Conservation (phyloP, 1,140 invertebrate species). For the Drosophila kohkoa region DNA sequence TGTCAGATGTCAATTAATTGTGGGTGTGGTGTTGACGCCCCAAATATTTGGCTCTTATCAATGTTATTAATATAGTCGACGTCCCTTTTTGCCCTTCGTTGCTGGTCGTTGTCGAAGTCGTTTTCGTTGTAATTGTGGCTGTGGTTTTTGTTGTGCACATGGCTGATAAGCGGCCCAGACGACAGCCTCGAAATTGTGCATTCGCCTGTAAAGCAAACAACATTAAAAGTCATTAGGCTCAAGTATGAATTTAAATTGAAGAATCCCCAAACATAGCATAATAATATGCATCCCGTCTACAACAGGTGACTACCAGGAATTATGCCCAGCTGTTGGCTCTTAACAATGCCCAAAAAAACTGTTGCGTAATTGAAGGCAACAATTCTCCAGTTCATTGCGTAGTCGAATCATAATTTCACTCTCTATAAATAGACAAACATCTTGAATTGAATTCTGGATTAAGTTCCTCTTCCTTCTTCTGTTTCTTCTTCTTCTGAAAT, state of each 20-base stretch:
- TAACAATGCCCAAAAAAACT: constrained; percentile 2
- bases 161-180: constrained; percentile 69
- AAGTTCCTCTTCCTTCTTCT: neutral
- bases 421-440: constrained; percentile 63
- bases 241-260: constrained; percentile 77
- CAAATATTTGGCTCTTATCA: constrained; percentile 25
- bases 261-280: constrained; percentile 22
- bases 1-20: constrained; percentile 73
- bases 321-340: constrained; percentile 1
- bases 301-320: neutral
- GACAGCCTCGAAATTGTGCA: constrained; percentile 68
- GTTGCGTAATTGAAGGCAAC: constrained; percentile 34
- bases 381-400: constrained; percentile 4
- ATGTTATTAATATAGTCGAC: constrained; percentile 43
- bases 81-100: constrained; percentile 8
- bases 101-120: constrained; percentile 24
- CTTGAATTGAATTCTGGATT: constrained; percentile 4
- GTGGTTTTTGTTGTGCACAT: constrained; percentile 49
- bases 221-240: constrained; percentile 80
- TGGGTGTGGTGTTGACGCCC: constrained; percentile 33
- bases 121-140: constrained; percentile 30
- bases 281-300: constrained; percentile 15
- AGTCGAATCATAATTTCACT: constrained; percentile 13
- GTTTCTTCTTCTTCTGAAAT: neutral
- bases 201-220: constrained; percentile 77